Evolutionary conservation across 1,140 invertebrate genomes (phyloP), one percentile per base, ranked within the genome.

Genomic region (Aradophagus sp.): DNA sequence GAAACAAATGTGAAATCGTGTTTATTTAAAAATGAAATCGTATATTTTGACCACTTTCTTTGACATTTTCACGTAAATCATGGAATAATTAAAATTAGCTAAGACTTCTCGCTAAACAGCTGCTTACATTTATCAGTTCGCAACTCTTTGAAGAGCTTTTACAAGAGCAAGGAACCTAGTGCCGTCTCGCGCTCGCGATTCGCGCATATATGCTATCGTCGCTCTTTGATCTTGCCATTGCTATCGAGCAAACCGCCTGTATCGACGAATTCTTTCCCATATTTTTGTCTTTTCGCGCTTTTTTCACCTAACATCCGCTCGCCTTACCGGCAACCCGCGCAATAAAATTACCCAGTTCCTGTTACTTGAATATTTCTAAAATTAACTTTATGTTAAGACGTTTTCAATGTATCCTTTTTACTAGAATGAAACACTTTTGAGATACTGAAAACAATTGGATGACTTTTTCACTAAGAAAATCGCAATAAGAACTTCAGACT

Each of bases 201-300:
- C 77, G 80, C 77, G 76, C 77, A 81, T 84, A 85, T 85, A 81
- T 79, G 83, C 82, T 85, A 77, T 85, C 83, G 80, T 80, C 65
- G 59, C 58, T 29, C 82, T 86, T 86, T 86, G 84, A 86, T 84
- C 79, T 85, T 50, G 14, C 52, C 45, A 55, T 74, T 68, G 53
- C 50, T 58, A 68, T 65, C 58, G 68, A 65, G 66, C 56, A 44
- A 59, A 50, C 62, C 38, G 58, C 36, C 55, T 65, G 48, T 72
- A 77, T 74, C 72, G 71, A 47, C 61, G 52, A 48, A 59, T 70
- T 68, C 59, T 59, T 55, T 55, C 34, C 41, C 61, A 38, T 63
- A 20, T 31, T 69, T 59, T 44, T 68, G 11, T 29, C 44, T 48
- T 68, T 73, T 66, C 50, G 44, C 35, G 6, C 31, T 52, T 69